These are phyloP conservation scores for Drosophila mulleri DNA, from an alignment of 2,888 invertebrate species.

Conservation along the genomic window DNA sequence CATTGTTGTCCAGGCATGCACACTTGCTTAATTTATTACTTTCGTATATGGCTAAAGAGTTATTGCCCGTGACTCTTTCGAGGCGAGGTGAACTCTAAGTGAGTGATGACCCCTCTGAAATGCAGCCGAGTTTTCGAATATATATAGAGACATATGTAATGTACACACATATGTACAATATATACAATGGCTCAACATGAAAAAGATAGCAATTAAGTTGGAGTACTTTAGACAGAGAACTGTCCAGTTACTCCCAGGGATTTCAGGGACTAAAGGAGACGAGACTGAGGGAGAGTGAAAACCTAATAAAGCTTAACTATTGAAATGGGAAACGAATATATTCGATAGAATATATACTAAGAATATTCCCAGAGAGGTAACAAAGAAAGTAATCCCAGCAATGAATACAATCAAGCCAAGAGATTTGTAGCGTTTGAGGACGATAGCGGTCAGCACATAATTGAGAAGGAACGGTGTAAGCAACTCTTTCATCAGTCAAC, in stretches of 20 bases:
- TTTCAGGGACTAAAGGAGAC: not conserved
- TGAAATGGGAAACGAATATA: not conserved
- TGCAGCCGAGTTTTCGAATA: constrained; percentile 4
- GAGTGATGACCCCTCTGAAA: constrained; percentile 31
- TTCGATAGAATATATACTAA: not conserved
- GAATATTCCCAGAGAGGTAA: not conserved
- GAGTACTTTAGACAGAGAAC: not conserved
- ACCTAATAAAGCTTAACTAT: not conserved
- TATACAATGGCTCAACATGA: not conserved
- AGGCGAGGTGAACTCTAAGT: constrained; percentile 29
- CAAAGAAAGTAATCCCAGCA: not conserved
- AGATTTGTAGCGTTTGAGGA: too few species aligned
- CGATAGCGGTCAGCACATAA: too few species aligned
- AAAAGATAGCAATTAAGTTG: not conserved
- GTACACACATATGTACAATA: not conserved
- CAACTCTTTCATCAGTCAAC: too few species aligned
- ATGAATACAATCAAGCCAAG: not conserved
- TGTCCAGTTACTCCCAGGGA: not conserved
- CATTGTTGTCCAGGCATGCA: not conserved
- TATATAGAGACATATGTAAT: not conserved
- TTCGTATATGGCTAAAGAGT: constrained; percentile 31
- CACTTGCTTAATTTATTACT: constrained; percentile 1
- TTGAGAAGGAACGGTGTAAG: too few species aligned
- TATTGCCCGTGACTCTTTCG: constrained; percentile 21
- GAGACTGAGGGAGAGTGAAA: not conserved